phyloP scores from a whole-genome alignment of 2,888 invertebrate genomes.

The Alsophila aescularia region DNA sequence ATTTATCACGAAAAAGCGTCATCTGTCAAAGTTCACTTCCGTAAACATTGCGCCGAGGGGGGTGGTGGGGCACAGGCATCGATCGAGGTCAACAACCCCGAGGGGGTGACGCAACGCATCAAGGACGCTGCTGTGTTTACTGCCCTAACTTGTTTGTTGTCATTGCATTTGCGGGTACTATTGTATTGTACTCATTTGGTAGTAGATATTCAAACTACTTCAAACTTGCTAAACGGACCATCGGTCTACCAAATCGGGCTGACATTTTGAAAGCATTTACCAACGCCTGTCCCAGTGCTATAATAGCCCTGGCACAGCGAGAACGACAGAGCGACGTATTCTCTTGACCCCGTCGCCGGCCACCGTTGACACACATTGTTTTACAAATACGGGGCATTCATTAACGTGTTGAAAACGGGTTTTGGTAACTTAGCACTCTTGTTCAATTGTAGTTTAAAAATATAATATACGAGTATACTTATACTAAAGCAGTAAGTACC shows the following conservation, averaged over 20 bases:
- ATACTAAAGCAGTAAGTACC: no score
- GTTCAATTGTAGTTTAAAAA: neutral
- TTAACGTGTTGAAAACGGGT: conserved; percentile 22
- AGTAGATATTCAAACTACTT: neutral
- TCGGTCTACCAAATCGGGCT: neutral
- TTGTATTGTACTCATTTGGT: neutral
- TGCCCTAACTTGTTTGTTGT: conserved; percentile 4
- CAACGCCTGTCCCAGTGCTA: conserved; percentile 6
- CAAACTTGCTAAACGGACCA: neutral
- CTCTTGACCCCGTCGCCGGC: conserved; percentile 27
- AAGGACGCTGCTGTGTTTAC: conserved; percentile 48
- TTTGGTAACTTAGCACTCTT: neutral
- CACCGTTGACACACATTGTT: conserved; percentile 19
- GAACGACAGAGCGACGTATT: conserved; percentile 17
- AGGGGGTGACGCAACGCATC: conserved; percentile 37
- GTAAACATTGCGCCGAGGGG: conserved; percentile 29
- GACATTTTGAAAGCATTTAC: conserved; percentile 20
- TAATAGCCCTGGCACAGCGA: conserved; percentile 22
- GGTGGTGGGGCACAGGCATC: conserved; percentile 37
- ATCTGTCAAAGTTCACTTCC: conserved; percentile 26
- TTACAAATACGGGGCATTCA: conserved; percentile 24
- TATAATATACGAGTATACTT: no score
- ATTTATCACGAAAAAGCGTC: conserved; percentile 27
- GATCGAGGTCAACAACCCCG: conserved; percentile 53
- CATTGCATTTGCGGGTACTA: neutral